Evolutionary conservation across 1,140 invertebrate genomes (phyloP), one percentile per base, ranked within the genome.

Genomic region (Coptotermes formosanus): DNA sequence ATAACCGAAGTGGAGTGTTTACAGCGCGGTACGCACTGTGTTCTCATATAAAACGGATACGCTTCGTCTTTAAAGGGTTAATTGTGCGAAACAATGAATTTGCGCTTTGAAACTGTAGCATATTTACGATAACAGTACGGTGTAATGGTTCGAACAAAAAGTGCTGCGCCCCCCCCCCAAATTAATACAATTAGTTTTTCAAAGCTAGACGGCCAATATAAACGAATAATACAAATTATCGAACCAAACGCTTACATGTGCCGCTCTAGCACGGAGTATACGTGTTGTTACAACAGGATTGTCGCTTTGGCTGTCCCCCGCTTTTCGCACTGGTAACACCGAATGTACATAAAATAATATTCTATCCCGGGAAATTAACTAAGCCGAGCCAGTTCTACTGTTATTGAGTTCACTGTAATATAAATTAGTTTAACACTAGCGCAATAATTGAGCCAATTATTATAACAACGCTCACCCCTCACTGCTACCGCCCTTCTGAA

Each of bases 401-500:
- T 30, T 75, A 14, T 9, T 25, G 9, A 75, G 64, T 75, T 30
- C 64, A 30, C 25, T 75, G 64, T 30, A 75, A 75, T 75, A 75
- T 75, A 75, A 75, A 75, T 75, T 75, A 75, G 64, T 75, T 75
- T 75, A 75, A 75, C 64, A 75, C 64, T 75, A 75, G 64, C 64
- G 64, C n/a, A 75, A 75, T 75, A 75, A 75, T 75, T 75, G 64
- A 75, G n/a, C 64, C 64, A 75, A 75, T 75, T 75, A 75, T 75
- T 75, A 75, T 75, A 75, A 75, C 64, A 75, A 75, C 64, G 30
- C 64, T 30, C 64, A 30, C 64, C n/a, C 64, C 64, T 75, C 64
- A 21, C 3, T 55, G 52, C 6, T 55, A 55, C 52, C 14, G 4
- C 52, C n/a, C 25, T 75, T 30, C n/a, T n/a, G 64, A 30, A 75